Percentiles rank a stretch among this genome's conserved stretches.
Evolutionary conservation across 1,140 invertebrate species (phyloP).

Genomic region (Metopolophium dirhodum): DNA sequence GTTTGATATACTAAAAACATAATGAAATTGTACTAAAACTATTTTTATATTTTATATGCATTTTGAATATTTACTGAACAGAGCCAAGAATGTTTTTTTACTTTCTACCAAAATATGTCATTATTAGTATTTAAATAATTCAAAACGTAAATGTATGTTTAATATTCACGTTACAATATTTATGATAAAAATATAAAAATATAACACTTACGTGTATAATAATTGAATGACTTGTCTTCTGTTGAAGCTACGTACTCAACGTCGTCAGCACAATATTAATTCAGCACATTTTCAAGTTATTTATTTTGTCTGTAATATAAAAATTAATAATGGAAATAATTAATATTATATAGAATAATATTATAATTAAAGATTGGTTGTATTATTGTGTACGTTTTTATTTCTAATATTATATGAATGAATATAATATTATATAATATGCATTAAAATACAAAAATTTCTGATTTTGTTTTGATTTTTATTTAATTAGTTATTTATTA

Average conservation of each 20-base stretch:
- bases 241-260: neutral
- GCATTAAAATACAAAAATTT: no score
- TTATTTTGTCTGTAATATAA: neutral
- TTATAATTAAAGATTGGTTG: neutral
- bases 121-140: neutral
- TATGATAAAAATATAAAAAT: neutral
- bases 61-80: no score
- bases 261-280: neutral
- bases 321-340: neutral
- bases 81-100: no score
- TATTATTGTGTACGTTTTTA: neutral
- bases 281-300: neutral
- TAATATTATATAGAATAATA: neutral
- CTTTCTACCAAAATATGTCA: no score
- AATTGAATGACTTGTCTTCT: neutral
- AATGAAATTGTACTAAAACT: no score
- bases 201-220: neutral
- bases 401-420: neutral
- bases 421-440: neutral
- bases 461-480: neutral
- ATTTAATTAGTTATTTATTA: no score
- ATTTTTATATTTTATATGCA: no score
- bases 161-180: neutral
- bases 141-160: neutral
- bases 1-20: no score